Conservation (phyloP, 2,797 vertebrate genomes). For the Acanthis flammea region DNA sequence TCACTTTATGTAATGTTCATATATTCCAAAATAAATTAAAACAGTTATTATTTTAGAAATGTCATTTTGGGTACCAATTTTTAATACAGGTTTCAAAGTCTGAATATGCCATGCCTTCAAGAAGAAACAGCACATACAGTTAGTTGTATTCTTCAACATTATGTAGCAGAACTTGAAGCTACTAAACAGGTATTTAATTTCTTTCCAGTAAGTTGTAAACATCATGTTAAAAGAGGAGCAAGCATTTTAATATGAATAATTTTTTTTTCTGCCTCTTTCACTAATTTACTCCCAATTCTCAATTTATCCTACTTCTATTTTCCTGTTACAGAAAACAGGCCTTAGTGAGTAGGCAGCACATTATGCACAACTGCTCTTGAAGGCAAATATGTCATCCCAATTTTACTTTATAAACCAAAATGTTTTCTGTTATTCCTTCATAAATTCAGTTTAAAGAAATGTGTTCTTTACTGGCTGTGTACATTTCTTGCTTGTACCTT, state of each 20-base stretch:
- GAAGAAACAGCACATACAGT: constrained; percentile 67
- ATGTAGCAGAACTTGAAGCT: constrained; percentile 77
- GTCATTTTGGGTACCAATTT: neutral
- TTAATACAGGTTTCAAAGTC: constrained; percentile 75
- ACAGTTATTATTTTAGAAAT: neutral
- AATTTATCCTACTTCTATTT: neutral
- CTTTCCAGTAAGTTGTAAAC: neutral
- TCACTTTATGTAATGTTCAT: neutral
- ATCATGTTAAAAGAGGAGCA: neutral
- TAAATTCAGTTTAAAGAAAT: neutral
- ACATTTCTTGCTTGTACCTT: neutral
- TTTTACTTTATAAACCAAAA: neutral
- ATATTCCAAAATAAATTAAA: neutral
- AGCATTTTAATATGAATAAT: neutral
- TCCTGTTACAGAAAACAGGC: neutral
- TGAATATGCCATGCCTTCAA: constrained; percentile 81
- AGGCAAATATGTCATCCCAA: neutral
- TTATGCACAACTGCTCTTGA: neutral
- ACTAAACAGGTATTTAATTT: constrained; percentile 75
- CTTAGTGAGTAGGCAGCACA: neutral
- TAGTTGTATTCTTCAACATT: constrained; percentile 77
- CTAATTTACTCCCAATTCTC: neutral
- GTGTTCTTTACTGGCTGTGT: neutral
- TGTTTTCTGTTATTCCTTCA: neutral
- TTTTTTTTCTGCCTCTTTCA: neutral